phyloP scores from a whole-genome alignment of 2,797 vertebrate genomes.

The Urophycis tenuis region DNA sequence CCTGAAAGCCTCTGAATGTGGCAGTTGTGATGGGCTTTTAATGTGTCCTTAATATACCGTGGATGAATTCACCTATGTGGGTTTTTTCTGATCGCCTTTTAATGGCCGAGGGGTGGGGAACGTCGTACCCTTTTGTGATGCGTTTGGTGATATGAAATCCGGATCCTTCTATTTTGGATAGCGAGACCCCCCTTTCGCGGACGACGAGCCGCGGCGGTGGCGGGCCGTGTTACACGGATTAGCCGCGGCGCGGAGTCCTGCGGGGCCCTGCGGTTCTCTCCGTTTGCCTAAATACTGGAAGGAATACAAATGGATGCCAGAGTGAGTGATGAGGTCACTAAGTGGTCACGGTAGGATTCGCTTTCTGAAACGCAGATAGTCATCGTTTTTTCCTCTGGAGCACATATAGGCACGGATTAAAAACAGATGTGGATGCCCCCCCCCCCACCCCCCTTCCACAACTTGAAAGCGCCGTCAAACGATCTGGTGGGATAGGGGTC shows the following conservation, averaged over 20 bases:
- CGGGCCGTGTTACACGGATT: not conserved
- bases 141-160: not conserved
- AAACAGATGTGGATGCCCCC: slow-evolving; percentile 10
- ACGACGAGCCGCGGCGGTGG: not conserved
- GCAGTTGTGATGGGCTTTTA: not conserved
- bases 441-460: not conserved
- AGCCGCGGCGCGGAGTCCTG: not conserved
- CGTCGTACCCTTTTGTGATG: not conserved
- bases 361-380: slow-evolving; percentile 22
- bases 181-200: not conserved
- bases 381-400: slow-evolving; percentile 10
- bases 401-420: not conserved
- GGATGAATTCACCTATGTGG: not conserved
- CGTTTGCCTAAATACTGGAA: slow-evolving; percentile 9
- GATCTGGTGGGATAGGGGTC: not conserved
- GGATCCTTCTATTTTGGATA: not conserved
- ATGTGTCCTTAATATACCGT: not conserved
- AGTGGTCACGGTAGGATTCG: slow-evolving; percentile 6
- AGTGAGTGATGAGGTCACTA: slow-evolving; percentile 15
- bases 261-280: not conserved
- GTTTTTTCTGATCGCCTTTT: not conserved
- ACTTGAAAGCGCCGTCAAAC: not conserved
- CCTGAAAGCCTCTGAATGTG: not conserved
- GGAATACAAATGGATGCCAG: not conserved
- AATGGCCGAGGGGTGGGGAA: not conserved